phyloP scores from a whole-genome alignment of 1,140 invertebrate species.

The Latrodectus geometricus region DNA sequence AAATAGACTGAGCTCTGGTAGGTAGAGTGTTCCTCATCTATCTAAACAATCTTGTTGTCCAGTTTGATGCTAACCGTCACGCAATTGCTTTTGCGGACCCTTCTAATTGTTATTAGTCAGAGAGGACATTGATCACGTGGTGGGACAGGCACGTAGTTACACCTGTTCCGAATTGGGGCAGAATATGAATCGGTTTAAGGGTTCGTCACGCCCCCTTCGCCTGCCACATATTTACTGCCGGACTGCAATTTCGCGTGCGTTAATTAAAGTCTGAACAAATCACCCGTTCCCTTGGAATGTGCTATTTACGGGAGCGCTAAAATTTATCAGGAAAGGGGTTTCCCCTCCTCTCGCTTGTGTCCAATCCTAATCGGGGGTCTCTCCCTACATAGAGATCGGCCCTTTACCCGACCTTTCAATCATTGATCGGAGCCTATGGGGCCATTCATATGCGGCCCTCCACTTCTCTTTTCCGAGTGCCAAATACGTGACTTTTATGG shows the following conservation, averaged over 20 bases:
- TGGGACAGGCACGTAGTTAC: slow-evolving; percentile 23
- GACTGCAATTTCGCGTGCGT: slow-evolving; percentile 40
- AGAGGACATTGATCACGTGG: slow-evolving; percentile 31
- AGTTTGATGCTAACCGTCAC: slow-evolving; percentile 24
- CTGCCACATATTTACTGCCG: slow-evolving; percentile 31
- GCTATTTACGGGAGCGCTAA: slow-evolving; percentile 36
- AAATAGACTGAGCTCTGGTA: too few species aligned
- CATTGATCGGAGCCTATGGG: slow-evolving; percentile 32
- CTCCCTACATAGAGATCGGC: neutral
- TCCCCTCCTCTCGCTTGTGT: neutral
- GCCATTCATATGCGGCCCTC: slow-evolving; percentile 31
- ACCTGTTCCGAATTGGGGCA: slow-evolving; percentile 27
- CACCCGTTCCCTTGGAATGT: slow-evolving; percentile 42
- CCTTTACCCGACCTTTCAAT: neutral
- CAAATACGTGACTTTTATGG: slow-evolving; percentile 50
- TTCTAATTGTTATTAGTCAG: slow-evolving; percentile 41
- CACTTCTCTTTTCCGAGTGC: neutral
- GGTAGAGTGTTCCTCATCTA: neutral
- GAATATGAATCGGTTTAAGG: slow-evolving; percentile 27
- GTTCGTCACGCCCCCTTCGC: neutral
- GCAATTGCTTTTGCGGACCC: slow-evolving; percentile 1
- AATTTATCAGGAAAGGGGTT: slow-evolving; percentile 38
- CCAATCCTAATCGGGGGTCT: too few species aligned
- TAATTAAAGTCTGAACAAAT: slow-evolving; percentile 59
- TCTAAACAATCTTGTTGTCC: slow-evolving; percentile 8